Percentiles rank a stretch among this genome's conserved stretches.
Conservation (phyloP, 2,113 vertebrate species). For the Rissa tridactyla region DNA sequence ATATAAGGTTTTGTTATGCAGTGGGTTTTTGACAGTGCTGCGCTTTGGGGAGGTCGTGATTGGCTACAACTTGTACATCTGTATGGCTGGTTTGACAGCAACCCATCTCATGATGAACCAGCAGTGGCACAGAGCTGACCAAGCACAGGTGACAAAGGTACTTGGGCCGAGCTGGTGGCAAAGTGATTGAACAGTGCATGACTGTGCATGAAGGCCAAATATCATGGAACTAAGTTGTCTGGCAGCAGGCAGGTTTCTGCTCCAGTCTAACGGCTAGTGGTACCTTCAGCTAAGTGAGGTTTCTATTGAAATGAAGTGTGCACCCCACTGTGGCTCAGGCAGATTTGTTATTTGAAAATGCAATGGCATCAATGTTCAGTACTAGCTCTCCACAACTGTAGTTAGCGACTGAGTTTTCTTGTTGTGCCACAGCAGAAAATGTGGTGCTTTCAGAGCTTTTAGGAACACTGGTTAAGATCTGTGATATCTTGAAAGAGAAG, state of each 20-base stretch:
- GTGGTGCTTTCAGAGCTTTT: not conserved
- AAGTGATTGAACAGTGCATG: rapidly evolving
- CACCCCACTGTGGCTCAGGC: not conserved
- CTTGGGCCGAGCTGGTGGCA: not conserved
- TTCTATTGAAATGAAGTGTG: not conserved
- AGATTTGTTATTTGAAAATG: not conserved
- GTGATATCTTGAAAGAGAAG: not conserved
- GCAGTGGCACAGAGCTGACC: not conserved
- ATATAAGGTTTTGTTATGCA: not conserved
- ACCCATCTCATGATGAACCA: not conserved
- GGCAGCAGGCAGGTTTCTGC: not conserved
- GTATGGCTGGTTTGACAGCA: not conserved
- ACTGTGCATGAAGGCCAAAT: rapidly evolving
- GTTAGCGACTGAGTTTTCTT: not conserved
- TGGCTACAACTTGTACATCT: not conserved
- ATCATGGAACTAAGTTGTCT: rapidly evolving
- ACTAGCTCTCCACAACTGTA: not conserved
- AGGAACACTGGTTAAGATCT: not conserved
- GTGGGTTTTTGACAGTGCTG: not conserved
- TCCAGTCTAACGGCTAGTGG: no score
- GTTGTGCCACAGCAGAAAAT: not conserved
- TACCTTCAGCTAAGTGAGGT: not conserved
- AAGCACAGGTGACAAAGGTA: not conserved
- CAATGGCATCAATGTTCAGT: not conserved
- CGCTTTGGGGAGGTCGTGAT: not conserved